Evolutionary conservation across 2,113 vertebrate species (phyloP), one percentile per base, ranked within the genome.

Genomic region (Oceanodroma tethys): DNA sequence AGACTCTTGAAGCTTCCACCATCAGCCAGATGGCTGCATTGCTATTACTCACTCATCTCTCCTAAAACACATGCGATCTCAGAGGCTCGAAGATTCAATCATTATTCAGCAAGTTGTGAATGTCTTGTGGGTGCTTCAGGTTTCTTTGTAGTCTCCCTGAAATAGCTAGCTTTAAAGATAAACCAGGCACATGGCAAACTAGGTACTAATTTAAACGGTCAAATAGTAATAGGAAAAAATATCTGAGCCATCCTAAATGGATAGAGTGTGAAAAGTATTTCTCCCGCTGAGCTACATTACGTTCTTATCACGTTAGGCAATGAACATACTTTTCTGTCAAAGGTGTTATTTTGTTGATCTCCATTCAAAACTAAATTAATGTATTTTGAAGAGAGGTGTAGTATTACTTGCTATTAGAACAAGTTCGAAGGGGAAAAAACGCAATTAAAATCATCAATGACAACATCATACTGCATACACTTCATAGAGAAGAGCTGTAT

Each of bases 1-100:
- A 86, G 63, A 58, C 63, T 55, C 75, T 47, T 97, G 75, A 96
- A 92, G 66, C 40, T 88, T 86, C 80, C 76, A 71, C 55, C 80
- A 76, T 91, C 82, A 92, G 58, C 59, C 90, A 96, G 82, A 96
- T 92, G 78, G 67, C 59, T 97, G 50, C 59, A 42, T 3, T 68
- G 63, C 67, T 85, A 42, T 89, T 94, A 71, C 42, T 91, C 78
- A 82, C 82, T 92, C 70, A 78, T 87, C 32, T 70, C 71, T 94
- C 58, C 76, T 95, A 95, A 87, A 86, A 27, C 40, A 59, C 36
- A n/a, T 27, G 11, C 2, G 1, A 22, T 45, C 76, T 91, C 75
- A 85, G 48, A 87, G 71, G 42, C 48, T 81, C 68, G 75, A 43
- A 84, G 58, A 50, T 40, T 93, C 76, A 48, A n/a, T 60, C 30